A percentile compares a stretch with the other conserved stretches of the same genome.
Conservation (phyloP, 2,113 vertebrate species). For the Rhinogobius similis region DNA sequence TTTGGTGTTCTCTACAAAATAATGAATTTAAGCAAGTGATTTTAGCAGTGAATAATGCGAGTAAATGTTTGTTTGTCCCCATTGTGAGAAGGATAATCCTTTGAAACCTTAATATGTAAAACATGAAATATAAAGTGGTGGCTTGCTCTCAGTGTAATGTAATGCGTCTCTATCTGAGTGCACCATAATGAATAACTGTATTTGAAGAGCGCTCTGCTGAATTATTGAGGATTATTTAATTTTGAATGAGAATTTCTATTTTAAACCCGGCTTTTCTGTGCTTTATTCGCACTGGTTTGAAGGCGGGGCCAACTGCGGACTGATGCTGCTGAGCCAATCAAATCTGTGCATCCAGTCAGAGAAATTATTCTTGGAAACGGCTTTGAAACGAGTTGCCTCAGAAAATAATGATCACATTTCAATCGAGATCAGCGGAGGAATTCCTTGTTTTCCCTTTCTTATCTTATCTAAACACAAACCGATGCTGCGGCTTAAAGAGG, state of each 20-base stretch:
- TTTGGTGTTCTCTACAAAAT: not conserved
- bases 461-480: slow-evolving; percentile 3
- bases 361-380: slow-evolving; percentile 1
- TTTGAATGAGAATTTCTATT: slow-evolving; percentile 14
- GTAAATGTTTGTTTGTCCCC: not conserved
- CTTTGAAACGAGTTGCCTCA: not conserved
- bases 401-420: not conserved
- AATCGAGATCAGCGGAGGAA: slow-evolving; percentile 11
- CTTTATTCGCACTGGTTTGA: not conserved
- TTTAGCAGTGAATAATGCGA: not conserved
- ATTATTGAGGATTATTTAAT: slow-evolving; percentile 13
- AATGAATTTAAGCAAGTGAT: not conserved
- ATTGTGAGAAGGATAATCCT: not conserved
- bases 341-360: slow-evolving; percentile 5
- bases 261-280: slow-evolving; percentile 7
- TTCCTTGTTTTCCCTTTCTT: slow-evolving; percentile 10
- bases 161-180: not conserved
- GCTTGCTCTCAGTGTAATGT: not conserved
- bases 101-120: not conserved
- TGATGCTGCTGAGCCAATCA: not conserved
- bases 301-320: not conserved
- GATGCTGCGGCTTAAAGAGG: not conserved
- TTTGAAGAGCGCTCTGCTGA: slow-evolving; percentile 3
- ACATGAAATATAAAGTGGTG: not conserved
- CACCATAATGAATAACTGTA: slow-evolving; percentile 9